Conservation (phyloP, 2,113 vertebrate genomes). For the Actinemys pallida region DNA sequence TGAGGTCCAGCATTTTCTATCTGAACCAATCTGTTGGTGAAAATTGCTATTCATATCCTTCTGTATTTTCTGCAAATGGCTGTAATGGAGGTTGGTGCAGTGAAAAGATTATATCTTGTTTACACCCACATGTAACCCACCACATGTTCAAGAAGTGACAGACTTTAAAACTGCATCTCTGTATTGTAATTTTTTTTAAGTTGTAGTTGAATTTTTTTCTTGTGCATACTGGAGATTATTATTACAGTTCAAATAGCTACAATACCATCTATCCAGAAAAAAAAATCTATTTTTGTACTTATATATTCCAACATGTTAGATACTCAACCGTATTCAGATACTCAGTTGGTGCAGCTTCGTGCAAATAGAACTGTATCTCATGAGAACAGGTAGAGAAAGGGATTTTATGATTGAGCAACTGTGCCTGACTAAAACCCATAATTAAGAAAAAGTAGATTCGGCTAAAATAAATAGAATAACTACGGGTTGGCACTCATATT, state of each 20-base stretch:
- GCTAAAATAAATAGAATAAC: neutral
- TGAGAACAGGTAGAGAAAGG: neutral
- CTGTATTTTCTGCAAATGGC: neutral
- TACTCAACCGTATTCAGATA: constrained; percentile 2
- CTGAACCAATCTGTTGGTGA: neutral
- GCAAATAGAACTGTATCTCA: neutral
- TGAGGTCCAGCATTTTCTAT: constrained; percentile 26
- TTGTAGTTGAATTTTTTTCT: neutral
- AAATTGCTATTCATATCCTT: neutral
- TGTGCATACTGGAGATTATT: neutral
- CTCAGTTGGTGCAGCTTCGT: neutral
- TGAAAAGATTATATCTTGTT: constrained; percentile 37
- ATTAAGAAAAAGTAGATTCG: neutral
- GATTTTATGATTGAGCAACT: neutral
- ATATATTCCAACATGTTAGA: neutral
- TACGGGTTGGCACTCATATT: neutral
- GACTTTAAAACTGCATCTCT: neutral
- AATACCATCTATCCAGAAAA: neutral
- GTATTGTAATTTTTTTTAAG: constrained; percentile 4
- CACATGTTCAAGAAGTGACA: constrained; percentile 18
- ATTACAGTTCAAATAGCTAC: neutral
- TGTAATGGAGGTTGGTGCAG: constrained; percentile 4
- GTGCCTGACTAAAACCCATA: neutral
- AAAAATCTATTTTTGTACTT: constrained; percentile 25
- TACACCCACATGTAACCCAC: constrained; percentile 4